phyloP scores from a whole-genome alignment of 1,140 invertebrate genomes.

The Neuroterus valhalla region DNA sequence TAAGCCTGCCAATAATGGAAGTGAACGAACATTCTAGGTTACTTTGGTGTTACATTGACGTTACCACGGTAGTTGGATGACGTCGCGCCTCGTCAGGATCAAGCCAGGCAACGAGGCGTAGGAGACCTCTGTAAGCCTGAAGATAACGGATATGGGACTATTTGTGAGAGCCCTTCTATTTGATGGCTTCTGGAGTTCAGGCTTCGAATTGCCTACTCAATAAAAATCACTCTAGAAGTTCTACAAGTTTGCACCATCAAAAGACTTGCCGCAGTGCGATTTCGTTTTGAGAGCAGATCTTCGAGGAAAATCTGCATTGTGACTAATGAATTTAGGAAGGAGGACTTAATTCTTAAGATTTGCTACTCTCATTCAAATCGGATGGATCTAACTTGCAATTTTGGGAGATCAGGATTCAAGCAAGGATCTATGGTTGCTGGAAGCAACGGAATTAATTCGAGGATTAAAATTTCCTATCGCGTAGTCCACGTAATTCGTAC shows the following conservation, averaged over 20 bases:
- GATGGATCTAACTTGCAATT: slow-evolving; percentile 54
- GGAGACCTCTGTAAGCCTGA: slow-evolving; percentile 49
- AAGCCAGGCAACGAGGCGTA: slow-evolving; percentile 50
- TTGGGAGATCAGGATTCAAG: slow-evolving; percentile 50
- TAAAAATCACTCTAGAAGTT: background rate
- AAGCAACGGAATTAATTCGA: slow-evolving; percentile 59
- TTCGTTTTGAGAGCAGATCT: no score
- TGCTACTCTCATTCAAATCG: slow-evolving; percentile 50
- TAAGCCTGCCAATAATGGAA: slow-evolving; percentile 65
- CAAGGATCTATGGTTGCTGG: slow-evolving; percentile 51
- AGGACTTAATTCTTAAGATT: slow-evolving; percentile 48
- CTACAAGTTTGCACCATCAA: no score
- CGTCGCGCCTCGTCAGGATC: slow-evolving; percentile 51
- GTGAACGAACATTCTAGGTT: slow-evolving; percentile 48
- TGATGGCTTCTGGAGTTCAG: background rate
- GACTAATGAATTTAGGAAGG: background rate
- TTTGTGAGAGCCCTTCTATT: slow-evolving; percentile 16
- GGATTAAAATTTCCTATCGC: slow-evolving; percentile 70
- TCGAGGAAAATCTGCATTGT: no score
- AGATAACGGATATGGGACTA: slow-evolving; percentile 50
- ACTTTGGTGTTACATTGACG: slow-evolving; percentile 39
- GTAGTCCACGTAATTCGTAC: slow-evolving; percentile 59
- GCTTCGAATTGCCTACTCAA: background rate
- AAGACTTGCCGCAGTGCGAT: background rate
- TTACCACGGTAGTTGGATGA: slow-evolving; percentile 39